Evolutionary conservation across 2,888 invertebrate genomes (phyloP), one percentile per base, ranked within the genome.

Genomic region (Ischnura elegans): DNA sequence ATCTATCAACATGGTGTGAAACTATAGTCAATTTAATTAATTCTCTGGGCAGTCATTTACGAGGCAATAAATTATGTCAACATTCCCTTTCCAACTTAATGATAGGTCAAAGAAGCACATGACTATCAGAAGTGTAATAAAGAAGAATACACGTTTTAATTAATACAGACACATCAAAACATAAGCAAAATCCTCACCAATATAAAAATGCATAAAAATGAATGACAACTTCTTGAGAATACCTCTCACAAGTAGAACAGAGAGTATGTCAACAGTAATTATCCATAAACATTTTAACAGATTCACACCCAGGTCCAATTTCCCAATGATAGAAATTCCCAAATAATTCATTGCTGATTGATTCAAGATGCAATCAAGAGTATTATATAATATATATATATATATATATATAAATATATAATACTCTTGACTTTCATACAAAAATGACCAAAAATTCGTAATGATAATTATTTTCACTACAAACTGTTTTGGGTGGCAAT

Each of bases 401-500:
- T n/a, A n/a, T n/a, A n/a, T n/a, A n/a, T n/a, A n/a, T n/a, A 76
- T 29, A 8, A 29, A 13, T 76, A 13, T 36, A 36, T 16, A 76
- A 76, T 13, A 8, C 10, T 1, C 29, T n/a, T 6, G 25, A 36
- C 13, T 76, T 16, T 36, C 6, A 61, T 43, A 90, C 8, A 90
- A 90, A 0, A 61, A 90, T 90, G 90, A 61, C 55, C 55, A 90
- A 90, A 43, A 61, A 21, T 25, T 66, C 55, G 43, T 25, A 36
- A 13, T 42, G 61, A 90, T 43, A 90, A 43, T 61, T 43, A 90
- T 43, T 47, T 51, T n/a, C 36, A 87, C 21, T 42, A 51, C 19
- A 66, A 90, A 66, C 55, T 90, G 90, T 90, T 90, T 90, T 90
- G 90, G 90, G 90, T 90, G 90, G 90, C 90, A 90, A 90, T 90